Evolutionary conservation across 2,888 invertebrate species (phyloP), one percentile per base, ranked within the genome.

Genomic region (Chironomus tentans): DNA sequence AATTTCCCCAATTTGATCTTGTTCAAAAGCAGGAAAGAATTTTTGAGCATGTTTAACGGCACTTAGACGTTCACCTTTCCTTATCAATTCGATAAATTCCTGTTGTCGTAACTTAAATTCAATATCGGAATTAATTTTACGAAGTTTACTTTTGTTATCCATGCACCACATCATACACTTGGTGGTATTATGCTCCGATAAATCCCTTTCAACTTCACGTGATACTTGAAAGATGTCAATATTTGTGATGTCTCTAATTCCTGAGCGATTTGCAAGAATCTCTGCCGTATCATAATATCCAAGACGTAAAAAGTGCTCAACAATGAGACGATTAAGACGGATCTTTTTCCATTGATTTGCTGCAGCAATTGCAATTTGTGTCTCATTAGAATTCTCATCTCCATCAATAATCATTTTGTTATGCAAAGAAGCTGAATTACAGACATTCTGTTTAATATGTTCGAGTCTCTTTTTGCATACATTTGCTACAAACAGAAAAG

Each of bases 231-330:
- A 94, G 77, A 94, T 93, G 80, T 94, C 97, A 91, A 96, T 93
- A 85, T 98, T 98, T 22, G 97, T 97, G 77, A 97, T 87, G 81
- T 97, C 94, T 82, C 92, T 87, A 15, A 95, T 87, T 69, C 89
- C 89, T 13, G 93, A 91, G 72, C 92, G 89, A 74, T 92, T 90
- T 0, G 97, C 94, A 28, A 99, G 85, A 80, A 91, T 91, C 78
- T 92, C 90, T 0, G 98, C 98, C 0, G 97, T 93, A 81, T 94
- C 94, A 82, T 99, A 98, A 85, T 96, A 97, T 0, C 99, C 98
- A 82, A 93, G 92, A 77, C 97, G 87, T 21, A 99, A 87, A 81
- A 98, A 93, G 84, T 98, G 97, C 82, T 99, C 98, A 13, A 98
- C 95, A 73, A 99, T 87, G 93, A 99, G 95, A 74, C 99, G 89